These are phyloP conservation scores for Philotrypesis tridentata DNA, from an alignment of 1,140 invertebrate genomes.

Conservation along the genomic window DNA sequence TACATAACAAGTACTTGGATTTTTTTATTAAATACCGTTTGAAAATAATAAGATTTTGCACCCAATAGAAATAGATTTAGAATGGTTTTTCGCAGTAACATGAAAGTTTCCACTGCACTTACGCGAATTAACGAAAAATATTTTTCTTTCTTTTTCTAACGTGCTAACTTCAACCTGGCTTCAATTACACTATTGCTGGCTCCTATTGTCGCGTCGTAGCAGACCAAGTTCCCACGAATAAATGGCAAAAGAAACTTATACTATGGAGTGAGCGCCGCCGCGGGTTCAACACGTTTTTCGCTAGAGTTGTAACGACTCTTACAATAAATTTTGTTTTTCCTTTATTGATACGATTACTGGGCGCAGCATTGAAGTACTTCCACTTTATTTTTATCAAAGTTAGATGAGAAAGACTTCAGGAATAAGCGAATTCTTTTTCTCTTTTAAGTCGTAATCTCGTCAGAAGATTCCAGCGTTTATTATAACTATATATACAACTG, in stretches of 20 bases:
- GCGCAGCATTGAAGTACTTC: not conserved
- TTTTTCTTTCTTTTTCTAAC: not conserved
- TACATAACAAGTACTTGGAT: too few species aligned
- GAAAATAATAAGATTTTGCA: too few species aligned
- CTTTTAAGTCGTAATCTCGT: too few species aligned
- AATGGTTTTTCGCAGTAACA: not conserved
- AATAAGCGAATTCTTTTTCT: too few species aligned
- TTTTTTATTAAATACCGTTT: too few species aligned
- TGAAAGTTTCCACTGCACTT: not conserved
- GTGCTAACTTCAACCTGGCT: not conserved
- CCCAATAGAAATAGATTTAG: too few species aligned
- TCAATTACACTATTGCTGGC: not conserved
- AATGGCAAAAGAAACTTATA: not conserved
- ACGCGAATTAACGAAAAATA: not conserved
- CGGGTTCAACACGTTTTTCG: not conserved
- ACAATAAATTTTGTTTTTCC: not conserved
- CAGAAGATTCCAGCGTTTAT: too few species aligned
- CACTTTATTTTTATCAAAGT: not conserved
- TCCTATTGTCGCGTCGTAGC: not conserved
- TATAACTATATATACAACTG: too few species aligned
- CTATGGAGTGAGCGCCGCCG: not conserved
- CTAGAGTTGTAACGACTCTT: slow-evolving; percentile 17
- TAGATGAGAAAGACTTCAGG: not conserved
- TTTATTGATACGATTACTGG: slow-evolving; percentile 11
- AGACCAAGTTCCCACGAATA: slow-evolving; percentile 1